phyloP scores from a whole-genome alignment of 2,888 invertebrate genomes.

The Exephanes ischioxanthus region DNA sequence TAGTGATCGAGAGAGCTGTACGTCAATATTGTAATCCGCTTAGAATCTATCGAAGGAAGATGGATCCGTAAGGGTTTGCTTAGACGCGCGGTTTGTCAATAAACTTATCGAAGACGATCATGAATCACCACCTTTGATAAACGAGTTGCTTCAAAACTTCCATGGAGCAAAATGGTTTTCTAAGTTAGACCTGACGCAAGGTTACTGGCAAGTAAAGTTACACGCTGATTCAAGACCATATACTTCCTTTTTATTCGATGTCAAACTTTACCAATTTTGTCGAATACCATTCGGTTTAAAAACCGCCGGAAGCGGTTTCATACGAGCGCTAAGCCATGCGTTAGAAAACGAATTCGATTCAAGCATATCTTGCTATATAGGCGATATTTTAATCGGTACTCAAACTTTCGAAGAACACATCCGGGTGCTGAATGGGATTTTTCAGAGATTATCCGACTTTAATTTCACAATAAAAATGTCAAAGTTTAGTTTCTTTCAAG shows the following conservation, averaged over 20 bases:
- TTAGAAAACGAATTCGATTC: neutral
- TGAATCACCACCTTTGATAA: neutral
- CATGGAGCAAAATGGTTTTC: constrained; percentile 24
- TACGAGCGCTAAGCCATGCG: constrained; percentile 49
- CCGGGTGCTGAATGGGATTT: constrained; percentile 57
- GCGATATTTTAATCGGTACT: constrained; percentile 66
- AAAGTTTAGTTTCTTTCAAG: neutral
- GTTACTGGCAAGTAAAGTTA: constrained; percentile 31
- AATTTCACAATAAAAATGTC: constrained; percentile 17
- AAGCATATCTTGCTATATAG: neutral
- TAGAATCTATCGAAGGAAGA: neutral
- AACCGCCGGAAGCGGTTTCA: no score
- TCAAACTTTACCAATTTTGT: constrained; percentile 72
- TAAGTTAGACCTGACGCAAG: neutral
- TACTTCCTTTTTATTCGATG: constrained; percentile 69
- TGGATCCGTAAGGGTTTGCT: neutral
- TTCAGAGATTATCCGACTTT: constrained; percentile 31
- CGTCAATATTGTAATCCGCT: neutral
- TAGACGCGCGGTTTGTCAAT: neutral
- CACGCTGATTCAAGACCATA: constrained; percentile 57
- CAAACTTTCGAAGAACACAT: constrained; percentile 67
- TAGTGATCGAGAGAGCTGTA: neutral
- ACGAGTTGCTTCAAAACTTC: constrained; percentile 59
- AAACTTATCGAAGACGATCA: neutral
- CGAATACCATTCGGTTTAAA: constrained; percentile 75